phyloP scores from a whole-genome alignment of 1,140 invertebrate genomes.

The Agrypnia vestita region DNA sequence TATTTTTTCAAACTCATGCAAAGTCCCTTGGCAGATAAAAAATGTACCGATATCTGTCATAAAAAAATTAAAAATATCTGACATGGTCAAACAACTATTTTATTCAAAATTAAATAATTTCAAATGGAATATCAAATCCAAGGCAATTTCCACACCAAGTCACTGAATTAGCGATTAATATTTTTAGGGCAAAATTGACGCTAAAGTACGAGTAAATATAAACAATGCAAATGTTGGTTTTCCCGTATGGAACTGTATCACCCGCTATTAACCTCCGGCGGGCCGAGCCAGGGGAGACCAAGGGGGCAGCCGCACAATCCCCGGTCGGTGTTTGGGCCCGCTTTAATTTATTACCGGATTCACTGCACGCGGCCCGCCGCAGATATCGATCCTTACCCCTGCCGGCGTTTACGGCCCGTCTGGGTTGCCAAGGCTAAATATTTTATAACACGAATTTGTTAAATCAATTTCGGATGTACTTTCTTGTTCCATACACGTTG shows the following conservation, averaged over 20 bases:
- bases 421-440: slow-evolving; percentile 52
- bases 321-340: slow-evolving; percentile 67
- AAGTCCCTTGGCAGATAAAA: too few species aligned
- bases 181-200: too few species aligned
- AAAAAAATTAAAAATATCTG: too few species aligned
- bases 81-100: too few species aligned
- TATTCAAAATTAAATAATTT: too few species aligned
- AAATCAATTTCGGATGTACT: slow-evolving; percentile 43
- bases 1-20: too few species aligned
- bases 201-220: not conserved
- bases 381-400: slow-evolving; percentile 64
- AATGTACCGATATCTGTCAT: too few species aligned
- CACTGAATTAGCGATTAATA: too few species aligned
- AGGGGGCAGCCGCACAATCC: slow-evolving; percentile 41
- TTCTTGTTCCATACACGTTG: slow-evolving; percentile 3
- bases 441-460: slow-evolving; percentile 48
- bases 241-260: not conserved
- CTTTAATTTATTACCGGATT: slow-evolving; percentile 69
- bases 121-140: too few species aligned
- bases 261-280: slow-evolving; percentile 25
- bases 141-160: too few species aligned
- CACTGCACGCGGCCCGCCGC: slow-evolving; percentile 65
- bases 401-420: slow-evolving; percentile 43
- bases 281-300: slow-evolving; percentile 35
- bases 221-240: slow-evolving; percentile 4